A percentile compares a stretch with the other conserved stretches of the same genome.
These are phyloP conservation scores for Ovibos moschatus DNA, from an alignment of 2,113 vertebrate species.

Conservation along the genomic window DNA sequence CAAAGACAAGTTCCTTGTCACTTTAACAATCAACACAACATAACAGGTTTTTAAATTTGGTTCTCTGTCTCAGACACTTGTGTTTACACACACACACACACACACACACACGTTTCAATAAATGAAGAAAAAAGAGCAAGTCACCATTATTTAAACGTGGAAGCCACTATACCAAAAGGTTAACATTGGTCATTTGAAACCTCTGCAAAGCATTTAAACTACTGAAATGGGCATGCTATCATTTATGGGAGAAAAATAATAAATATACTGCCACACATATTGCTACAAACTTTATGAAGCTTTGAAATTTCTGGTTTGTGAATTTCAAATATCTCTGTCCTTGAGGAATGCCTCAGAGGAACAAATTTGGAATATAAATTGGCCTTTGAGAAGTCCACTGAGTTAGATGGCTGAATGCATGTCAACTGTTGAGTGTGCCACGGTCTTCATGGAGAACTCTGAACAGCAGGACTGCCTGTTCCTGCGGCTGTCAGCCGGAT, in stretches of 20 bases:
- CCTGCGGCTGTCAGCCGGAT: neutral
- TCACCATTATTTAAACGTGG: neutral
- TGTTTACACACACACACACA: neutral
- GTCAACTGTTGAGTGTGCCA: neutral
- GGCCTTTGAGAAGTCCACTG: neutral
- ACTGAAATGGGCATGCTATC: neutral
- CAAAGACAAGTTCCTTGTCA: slow-evolving; percentile 45
- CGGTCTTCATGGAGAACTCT: neutral
- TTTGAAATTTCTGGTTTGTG: neutral
- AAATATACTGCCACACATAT: neutral
- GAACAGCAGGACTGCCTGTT: neutral
- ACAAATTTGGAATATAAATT: neutral
- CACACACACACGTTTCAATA: neutral
- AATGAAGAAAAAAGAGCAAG: neutral
- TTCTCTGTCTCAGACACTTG: neutral
- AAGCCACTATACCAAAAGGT: neutral
- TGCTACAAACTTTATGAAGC: neutral
- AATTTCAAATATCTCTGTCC: slow-evolving; percentile 43
- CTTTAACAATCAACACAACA: neutral
- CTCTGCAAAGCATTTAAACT: neutral
- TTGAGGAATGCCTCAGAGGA: slow-evolving; percentile 18
- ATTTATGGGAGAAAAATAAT: neutral
- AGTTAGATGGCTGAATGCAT: slow-evolving; percentile 46
- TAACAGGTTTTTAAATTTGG: neutral
- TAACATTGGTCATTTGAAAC: neutral